Evolutionary conservation across 2,888 invertebrate species (phyloP).

Genomic region (Netelia virgata): DNA sequence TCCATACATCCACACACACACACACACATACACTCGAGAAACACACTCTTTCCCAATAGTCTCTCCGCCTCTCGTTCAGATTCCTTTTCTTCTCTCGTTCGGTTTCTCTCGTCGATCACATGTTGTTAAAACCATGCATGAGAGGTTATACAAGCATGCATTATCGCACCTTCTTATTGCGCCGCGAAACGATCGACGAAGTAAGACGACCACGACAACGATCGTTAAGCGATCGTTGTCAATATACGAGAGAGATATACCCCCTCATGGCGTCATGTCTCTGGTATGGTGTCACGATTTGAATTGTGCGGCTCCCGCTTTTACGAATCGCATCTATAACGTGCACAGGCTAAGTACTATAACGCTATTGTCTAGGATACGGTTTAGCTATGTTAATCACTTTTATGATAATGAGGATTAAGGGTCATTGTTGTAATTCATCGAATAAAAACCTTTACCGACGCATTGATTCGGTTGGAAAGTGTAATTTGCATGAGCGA

Average conservation of each 20-base stretch:
- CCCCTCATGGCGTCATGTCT: constrained; percentile 14
- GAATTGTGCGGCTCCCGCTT: constrained; percentile 1
- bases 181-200: constrained; percentile 15
- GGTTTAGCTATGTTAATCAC: constrained; percentile 45
- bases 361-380: too few species aligned
- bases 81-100: too few species aligned
- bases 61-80: too few species aligned
- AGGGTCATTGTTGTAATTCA: constrained; percentile 53
- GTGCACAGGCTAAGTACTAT: background rate
- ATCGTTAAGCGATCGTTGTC: constrained; percentile 43
- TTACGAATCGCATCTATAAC: background rate
- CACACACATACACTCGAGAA: too few species aligned
- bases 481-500: too few species aligned
- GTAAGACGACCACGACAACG: constrained; percentile 19
- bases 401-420: constrained; percentile 59
- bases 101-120: too few species aligned
- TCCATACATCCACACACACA: too few species aligned
- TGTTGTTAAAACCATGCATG: too few species aligned
- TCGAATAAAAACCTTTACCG: constrained; percentile 23
- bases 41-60: too few species aligned
- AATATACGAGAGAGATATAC: constrained; percentile 24
- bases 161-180: constrained; percentile 63
- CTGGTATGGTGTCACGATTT: constrained; percentile 1
- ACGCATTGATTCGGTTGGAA: too few species aligned
- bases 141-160: constrained; percentile 33